These are phyloP conservation scores for Panagrolaimus sp. DNA, from an alignment of 1,140 invertebrate genomes.

Conservation along the genomic window DNA sequence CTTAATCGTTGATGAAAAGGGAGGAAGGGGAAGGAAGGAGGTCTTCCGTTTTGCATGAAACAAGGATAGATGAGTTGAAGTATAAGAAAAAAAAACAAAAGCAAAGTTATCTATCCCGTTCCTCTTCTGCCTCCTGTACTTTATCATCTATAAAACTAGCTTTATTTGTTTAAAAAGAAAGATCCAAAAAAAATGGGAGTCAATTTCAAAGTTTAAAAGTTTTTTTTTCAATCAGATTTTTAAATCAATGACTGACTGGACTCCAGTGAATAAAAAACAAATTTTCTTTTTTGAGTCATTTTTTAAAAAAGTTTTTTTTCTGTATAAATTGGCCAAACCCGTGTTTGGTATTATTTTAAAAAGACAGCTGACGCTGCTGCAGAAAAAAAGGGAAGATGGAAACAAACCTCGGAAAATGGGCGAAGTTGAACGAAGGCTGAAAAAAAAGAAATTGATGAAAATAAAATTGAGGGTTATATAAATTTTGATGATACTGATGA, in stretches of 20 bases:
- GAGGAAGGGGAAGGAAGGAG: not conserved
- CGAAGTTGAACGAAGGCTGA: slow-evolving; percentile 9
- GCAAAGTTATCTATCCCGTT: not conserved
- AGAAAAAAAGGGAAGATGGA: not conserved
- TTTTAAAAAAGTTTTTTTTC: not conserved
- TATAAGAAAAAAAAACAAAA: not conserved
- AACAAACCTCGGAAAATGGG: slow-evolving; percentile 12
- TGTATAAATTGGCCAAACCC: not conserved
- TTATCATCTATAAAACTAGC: no score
- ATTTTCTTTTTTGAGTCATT: no score
- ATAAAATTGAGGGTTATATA: not conserved
- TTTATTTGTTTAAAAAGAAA: no score
- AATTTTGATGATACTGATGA: not conserved
- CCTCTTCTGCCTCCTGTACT: no score
- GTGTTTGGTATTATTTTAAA: not conserved
- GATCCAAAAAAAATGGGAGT: no score
- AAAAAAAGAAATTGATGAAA: not conserved
- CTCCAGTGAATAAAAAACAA: no score
- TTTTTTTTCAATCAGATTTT: no score
- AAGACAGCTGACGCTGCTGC: not conserved
- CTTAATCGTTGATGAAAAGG: not conserved
- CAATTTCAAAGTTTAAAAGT: no score
- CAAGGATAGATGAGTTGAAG: not conserved
- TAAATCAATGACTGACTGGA: no score
- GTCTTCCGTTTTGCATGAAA: not conserved